Evolutionary conservation across 2,113 vertebrate genomes (phyloP).

Genomic region (Paraplagusia blochii): DNA sequence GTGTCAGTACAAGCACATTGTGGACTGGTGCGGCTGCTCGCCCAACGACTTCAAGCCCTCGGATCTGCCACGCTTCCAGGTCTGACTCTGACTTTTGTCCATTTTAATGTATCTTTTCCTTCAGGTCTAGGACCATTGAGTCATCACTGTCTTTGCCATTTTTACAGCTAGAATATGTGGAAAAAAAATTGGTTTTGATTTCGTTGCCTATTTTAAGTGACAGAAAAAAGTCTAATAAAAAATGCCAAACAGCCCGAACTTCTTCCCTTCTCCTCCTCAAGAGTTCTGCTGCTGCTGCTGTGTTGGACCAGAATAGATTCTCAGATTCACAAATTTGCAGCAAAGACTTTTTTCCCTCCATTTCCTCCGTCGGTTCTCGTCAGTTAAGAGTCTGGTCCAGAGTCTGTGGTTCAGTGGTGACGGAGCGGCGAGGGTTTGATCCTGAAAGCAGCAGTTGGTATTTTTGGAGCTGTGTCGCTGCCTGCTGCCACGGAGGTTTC

Average conservation of each 20-base stretch:
- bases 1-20: constrained; percentile 94
- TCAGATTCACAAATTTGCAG: constrained; percentile 55
- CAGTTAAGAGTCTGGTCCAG: not conserved
- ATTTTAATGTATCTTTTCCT: not conserved
- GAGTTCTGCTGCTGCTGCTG: not conserved
- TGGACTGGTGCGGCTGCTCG: constrained; percentile 94
- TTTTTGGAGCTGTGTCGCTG: constrained; percentile 56
- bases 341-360: constrained; percentile 12
- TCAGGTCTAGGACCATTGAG: too few relatives aligned
- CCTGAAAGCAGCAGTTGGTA: constrained; percentile 60
- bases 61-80: constrained; percentile 96
- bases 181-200: too few relatives aligned
- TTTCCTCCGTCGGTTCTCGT: not conserved
- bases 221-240: too few relatives aligned
- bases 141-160: too few relatives aligned
- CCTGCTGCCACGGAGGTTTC: constrained; percentile 23
- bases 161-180: too few relatives aligned
- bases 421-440: constrained; percentile 43
- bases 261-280: not conserved
- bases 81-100: constrained; percentile 38
- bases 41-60: constrained; percentile 89
- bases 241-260: too few relatives aligned
- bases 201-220: too few relatives aligned
- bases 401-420: constrained; percentile 38
- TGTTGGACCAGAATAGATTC: constrained; percentile 42